phyloP scores from a whole-genome alignment of 1,140 invertebrate species.

The Paraescarpia echinospica region DNA sequence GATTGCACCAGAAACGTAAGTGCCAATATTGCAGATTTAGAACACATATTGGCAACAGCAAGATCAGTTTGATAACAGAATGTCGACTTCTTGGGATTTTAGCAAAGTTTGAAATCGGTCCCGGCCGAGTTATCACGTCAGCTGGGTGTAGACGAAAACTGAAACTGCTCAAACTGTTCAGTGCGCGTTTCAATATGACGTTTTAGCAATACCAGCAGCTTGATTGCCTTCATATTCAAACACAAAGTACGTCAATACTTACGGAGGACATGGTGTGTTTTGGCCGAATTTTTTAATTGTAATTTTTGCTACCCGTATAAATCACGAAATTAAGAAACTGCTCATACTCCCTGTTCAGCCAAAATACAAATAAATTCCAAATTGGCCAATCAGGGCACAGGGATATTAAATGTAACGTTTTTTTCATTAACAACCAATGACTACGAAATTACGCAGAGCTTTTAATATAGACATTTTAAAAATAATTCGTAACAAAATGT shows the following conservation, averaged over 20 bases:
- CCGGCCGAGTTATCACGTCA: not conserved
- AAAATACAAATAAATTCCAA: slow-evolving; percentile 1
- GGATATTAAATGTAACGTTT: not conserved
- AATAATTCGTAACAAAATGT: not conserved
- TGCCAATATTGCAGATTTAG: not conserved
- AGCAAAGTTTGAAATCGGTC: not conserved
- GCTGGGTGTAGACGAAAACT: not conserved
- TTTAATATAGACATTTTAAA: not conserved
- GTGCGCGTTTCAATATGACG: not conserved
- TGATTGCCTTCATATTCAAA: not conserved
- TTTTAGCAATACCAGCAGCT: not conserved
- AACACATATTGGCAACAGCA: not conserved
- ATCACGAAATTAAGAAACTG: slow-evolving; percentile 1
- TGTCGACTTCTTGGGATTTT: not conserved
- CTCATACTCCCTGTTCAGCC: not conserved
- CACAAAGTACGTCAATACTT: not conserved
- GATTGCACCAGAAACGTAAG: not conserved
- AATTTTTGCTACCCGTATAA: not conserved
- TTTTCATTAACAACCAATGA: not conserved
- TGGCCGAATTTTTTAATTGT: not conserved
- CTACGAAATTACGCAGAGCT: not conserved
- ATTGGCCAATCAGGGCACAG: not conserved
- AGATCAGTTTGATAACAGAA: not conserved
- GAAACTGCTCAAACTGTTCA: not conserved
- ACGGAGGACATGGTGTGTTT: not conserved